phyloP scores from a whole-genome alignment of 2,113 vertebrate genomes.

The Fulica atra region DNA sequence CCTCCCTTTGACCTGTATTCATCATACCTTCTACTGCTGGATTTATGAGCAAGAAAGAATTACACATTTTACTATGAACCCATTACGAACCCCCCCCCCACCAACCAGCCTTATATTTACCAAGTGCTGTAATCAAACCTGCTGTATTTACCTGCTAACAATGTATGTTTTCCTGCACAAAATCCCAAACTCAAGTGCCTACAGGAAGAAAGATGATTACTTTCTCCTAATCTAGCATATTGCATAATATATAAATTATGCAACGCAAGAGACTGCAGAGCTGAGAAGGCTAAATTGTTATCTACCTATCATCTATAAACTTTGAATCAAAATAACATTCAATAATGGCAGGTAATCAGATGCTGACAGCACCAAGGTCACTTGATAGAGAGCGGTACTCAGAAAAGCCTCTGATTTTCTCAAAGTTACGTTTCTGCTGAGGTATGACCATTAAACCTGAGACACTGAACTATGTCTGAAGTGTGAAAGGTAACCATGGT shows the following conservation, averaged over 20 bases:
- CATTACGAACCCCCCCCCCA: background rate
- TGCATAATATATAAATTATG: background rate
- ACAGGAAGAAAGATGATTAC: background rate
- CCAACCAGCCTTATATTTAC: background rate
- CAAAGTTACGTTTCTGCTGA: background rate
- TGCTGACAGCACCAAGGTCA: background rate
- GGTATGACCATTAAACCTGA: background rate
- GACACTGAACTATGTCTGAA: background rate
- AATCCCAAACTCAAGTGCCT: background rate
- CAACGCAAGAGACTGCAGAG: background rate
- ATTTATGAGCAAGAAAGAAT: background rate
- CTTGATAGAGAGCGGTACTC: background rate
- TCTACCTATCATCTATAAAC: background rate
- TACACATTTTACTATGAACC: background rate
- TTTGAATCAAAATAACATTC: background rate
- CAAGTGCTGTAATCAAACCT: background rate
- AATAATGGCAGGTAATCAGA: background rate
- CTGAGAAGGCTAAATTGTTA: background rate
- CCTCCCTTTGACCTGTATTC: background rate
- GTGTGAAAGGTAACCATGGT: background rate
- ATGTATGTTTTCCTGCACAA: accelerated
- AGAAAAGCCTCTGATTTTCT: background rate
- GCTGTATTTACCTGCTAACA: background rate
- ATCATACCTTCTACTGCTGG: background rate
- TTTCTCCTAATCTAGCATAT: background rate